A percentile compares a stretch with the other conserved stretches of the same genome.
Conservation (phyloP, 2,888 invertebrate genomes). For the Phyllotreta cruciferae region DNA sequence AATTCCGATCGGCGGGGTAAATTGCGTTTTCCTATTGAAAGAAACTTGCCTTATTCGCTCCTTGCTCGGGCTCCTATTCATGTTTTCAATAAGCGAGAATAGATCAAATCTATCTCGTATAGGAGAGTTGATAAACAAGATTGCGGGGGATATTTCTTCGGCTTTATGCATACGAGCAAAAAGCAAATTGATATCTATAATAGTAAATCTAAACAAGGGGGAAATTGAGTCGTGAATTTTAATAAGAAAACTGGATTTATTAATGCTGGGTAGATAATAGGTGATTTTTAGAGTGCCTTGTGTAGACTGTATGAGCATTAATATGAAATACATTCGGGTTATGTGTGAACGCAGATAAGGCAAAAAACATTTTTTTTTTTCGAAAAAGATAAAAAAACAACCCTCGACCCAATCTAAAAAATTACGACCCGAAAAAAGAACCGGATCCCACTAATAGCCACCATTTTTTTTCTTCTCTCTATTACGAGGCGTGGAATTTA, state of each 20-base stretch:
- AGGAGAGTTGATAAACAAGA: constrained; percentile 1
- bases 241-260: too few species aligned
- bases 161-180: constrained; percentile 1
- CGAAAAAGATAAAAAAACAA: too few species aligned
- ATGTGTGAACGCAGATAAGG: too few species aligned
- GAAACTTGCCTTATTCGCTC: constrained; percentile 13
- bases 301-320: too few species aligned
- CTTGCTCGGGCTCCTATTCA: constrained; percentile 2
- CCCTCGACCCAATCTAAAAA: constrained; percentile 1
- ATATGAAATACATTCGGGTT: too few species aligned
- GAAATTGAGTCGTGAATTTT: too few species aligned
- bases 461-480: constrained; percentile 16
- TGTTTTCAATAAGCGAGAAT: constrained; percentile 11
- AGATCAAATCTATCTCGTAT: constrained; percentile 10
- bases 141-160: background rate
- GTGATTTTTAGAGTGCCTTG: too few species aligned
- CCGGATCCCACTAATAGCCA: constrained; percentile 13
- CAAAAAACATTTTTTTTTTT: too few species aligned
- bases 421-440: constrained; percentile 6
- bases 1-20: constrained; percentile 5
- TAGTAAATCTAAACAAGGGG: too few species aligned
- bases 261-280: too few species aligned
- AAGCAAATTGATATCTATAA: too few species aligned
- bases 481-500: constrained; percentile 13
- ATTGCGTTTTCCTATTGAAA: constrained; percentile 12